Percentiles rank a stretch among this genome's conserved stretches.
Evolutionary conservation across 2,113 vertebrate genomes (phyloP).

Genomic region (Catagonus wagneri): DNA sequence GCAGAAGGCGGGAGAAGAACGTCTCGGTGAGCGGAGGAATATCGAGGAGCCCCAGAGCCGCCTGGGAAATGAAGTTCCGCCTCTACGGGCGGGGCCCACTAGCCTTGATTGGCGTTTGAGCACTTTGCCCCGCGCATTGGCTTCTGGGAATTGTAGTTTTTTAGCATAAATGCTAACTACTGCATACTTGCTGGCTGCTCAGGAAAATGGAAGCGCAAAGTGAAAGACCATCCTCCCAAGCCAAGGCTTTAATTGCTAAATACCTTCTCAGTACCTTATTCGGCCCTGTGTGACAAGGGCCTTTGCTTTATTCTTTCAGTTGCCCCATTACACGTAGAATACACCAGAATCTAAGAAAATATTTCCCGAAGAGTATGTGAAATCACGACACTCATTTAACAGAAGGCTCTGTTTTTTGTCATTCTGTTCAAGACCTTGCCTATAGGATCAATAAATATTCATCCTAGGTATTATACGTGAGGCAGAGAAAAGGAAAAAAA

Average conservation of each 20-base stretch:
- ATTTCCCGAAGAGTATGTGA: background rate
- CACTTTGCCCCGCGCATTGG: background rate
- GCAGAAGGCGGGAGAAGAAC: background rate
- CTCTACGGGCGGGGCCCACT: background rate
- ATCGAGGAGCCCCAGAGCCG: background rate
- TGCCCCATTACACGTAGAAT: background rate
- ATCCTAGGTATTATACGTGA: background rate
- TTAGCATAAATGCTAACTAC: background rate
- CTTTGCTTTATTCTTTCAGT: background rate
- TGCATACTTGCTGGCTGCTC: constrained; percentile 15
- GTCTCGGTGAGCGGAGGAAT: background rate
- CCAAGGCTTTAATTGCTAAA: fast-evolving
- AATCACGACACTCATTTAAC: background rate
- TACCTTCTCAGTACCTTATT: background rate
- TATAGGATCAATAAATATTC: background rate
- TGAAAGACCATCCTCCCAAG: background rate
- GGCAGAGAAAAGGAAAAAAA: background rate
- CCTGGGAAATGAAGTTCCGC: constrained; percentile 77
- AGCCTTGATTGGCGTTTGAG: background rate
- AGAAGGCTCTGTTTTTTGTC: background rate
- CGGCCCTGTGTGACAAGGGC: background rate
- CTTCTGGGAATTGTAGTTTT: constrained; percentile 74
- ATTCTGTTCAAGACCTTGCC: constrained; percentile 24
- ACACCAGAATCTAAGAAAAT: background rate
- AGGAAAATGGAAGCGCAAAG: constrained; percentile 43